phyloP scores from a whole-genome alignment of 2,113 vertebrate genomes.

The Lepisosteus osseus region DNA sequence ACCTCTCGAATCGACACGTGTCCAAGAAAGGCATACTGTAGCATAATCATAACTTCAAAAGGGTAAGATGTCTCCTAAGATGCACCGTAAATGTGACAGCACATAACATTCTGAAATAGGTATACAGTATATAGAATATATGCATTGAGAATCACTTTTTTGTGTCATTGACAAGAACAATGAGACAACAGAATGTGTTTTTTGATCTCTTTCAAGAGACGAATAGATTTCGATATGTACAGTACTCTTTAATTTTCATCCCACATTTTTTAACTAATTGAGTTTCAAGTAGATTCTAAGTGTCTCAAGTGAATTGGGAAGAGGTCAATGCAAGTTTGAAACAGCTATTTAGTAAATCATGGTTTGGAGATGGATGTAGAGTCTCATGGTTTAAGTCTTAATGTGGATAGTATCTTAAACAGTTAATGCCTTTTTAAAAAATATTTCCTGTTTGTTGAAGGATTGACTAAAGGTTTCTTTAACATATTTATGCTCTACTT shows the following conservation, averaged over 20 bases:
- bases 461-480: too few species aligned
- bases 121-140: constrained; percentile 15
- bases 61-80: constrained; percentile 16
- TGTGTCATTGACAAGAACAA: not conserved
- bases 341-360: too few species aligned
- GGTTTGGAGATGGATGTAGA: too few species aligned
- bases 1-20: not conserved
- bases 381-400: too few species aligned
- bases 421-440: too few species aligned
- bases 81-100: not conserved
- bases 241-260: not conserved
- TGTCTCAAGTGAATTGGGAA: too few species aligned
- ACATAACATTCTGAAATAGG: not conserved
- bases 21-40: constrained; percentile 15
- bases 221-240: not conserved
- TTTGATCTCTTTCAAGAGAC: not conserved
- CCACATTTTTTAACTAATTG: not conserved
- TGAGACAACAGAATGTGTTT: constrained; percentile 15
- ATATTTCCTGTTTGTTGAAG: too few species aligned
- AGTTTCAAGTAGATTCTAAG: too few species aligned
- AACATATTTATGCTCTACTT: too few species aligned
- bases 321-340: too few species aligned
- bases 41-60: constrained; percentile 31
- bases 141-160: not conserved
- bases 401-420: too few species aligned